Conservation (phyloP, 2,797 vertebrate species). For the Crossoptilon crossoptilon region DNA sequence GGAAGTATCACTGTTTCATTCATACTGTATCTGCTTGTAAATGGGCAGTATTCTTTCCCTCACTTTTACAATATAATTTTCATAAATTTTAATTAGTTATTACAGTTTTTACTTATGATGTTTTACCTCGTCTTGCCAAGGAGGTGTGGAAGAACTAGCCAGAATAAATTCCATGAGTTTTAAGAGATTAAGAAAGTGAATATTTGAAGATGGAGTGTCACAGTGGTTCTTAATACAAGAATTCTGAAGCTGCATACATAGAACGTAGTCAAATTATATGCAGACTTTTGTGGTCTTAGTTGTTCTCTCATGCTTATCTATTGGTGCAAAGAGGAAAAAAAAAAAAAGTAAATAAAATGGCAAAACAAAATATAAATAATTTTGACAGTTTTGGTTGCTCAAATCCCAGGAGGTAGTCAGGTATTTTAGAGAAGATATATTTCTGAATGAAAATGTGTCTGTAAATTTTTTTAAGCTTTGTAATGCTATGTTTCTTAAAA, state of each 20-base stretch:
- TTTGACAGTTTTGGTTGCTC: not conserved
- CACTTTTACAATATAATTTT: not conserved
- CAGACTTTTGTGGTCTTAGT: not conserved
- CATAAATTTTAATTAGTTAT: not conserved
- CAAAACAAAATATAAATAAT: not conserved
- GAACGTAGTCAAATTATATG: not conserved
- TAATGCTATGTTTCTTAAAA: not conserved
- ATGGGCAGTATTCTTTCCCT: not conserved
- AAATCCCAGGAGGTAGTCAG: not conserved
- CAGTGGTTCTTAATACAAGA: not conserved
- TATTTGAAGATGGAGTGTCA: not conserved
- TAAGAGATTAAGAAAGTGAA: not conserved
- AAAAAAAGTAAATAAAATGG: not conserved
- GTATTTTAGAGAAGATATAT: not conserved
- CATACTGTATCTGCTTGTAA: not conserved
- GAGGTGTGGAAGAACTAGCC: not conserved
- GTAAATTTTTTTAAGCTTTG: not conserved
- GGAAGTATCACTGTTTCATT: not conserved
- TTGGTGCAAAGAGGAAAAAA: not conserved
- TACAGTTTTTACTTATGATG: rapidly evolving
- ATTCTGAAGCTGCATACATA: not conserved
- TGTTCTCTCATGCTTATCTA: not conserved
- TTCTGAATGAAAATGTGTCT: not conserved
- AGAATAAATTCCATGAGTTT: not conserved
- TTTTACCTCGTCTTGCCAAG: not conserved